These are phyloP conservation scores for Todus mexicanus DNA, from an alignment of 2,797 vertebrate genomes.

Conservation along the genomic window DNA sequence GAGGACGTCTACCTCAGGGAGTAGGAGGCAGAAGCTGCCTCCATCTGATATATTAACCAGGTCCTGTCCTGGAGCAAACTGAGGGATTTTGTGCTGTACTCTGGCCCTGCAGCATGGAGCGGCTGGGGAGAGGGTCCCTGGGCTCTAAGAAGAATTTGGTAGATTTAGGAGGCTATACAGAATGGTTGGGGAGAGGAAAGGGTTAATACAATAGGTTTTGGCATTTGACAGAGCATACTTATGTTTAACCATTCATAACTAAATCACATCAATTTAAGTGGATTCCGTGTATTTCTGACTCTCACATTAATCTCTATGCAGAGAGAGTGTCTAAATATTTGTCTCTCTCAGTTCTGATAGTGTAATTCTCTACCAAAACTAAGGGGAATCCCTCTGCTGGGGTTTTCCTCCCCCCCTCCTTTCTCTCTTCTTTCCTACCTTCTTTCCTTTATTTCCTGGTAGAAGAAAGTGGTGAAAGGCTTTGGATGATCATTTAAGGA, in stretches of 20 bases:
- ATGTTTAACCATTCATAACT: conserved; percentile 52
- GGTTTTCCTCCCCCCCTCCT: neutral
- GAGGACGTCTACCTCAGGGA: neutral
- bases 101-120: fast-evolving
- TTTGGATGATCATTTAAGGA: conserved; percentile 54
- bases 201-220: conserved; percentile 50
- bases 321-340: conserved; percentile 34
- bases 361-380: conserved; percentile 40
- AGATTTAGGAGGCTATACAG: neutral
- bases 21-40: neutral
- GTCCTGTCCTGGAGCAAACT: neutral
- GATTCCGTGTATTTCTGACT: conserved; percentile 44
- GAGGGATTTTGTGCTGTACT: neutral
- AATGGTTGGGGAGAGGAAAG: neutral
- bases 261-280: conserved; percentile 44
- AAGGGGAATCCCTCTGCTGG: neutral
- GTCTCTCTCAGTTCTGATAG: conserved; percentile 28
- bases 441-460: conserved; percentile 24
- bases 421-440: neutral
- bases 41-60: fast-evolving
- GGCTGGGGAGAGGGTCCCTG: neutral
- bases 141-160: neutral
- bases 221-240: conserved; percentile 53
- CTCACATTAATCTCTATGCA: conserved; percentile 35
- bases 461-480: conserved; percentile 6